Conservation (phyloP, 2,888 invertebrate genomes). For the Pseudoips prasinana region DNA sequence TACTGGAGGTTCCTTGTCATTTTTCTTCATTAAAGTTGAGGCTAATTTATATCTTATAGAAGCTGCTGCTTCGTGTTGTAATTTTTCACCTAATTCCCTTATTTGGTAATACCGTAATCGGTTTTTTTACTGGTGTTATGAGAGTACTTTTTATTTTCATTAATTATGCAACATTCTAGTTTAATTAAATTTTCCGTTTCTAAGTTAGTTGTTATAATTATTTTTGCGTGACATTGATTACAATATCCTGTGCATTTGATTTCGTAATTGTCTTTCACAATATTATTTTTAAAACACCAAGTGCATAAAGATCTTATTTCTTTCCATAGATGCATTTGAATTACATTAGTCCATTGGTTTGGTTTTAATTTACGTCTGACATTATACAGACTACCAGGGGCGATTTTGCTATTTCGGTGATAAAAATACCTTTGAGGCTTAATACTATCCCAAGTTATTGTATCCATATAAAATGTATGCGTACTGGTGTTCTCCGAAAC, state of each 20-base stretch:
- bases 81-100: constrained; percentile 12
- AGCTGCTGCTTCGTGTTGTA: constrained; percentile 13
- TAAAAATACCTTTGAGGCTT: constrained; percentile 10
- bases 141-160: constrained; percentile 8
- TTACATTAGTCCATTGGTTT: constrained; percentile 12
- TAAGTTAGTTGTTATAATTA: constrained; percentile 11
- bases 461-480: constrained; percentile 12
- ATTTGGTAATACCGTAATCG: constrained; percentile 11
- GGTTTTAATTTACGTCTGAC: constrained; percentile 10
- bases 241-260: constrained; percentile 9
- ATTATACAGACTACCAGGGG: constrained; percentile 11
- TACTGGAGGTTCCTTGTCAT: constrained; percentile 13
- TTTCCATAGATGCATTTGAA: constrained; percentile 13
- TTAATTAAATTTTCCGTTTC: constrained; percentile 13
- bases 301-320: constrained; percentile 9
- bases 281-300: constrained; percentile 15
- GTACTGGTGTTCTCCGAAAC: constrained; percentile 11
- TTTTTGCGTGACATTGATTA: constrained; percentile 10
- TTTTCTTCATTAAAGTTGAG: constrained; percentile 12
- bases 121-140: constrained; percentile 12
- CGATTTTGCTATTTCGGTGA: constrained; percentile 10
- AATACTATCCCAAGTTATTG: constrained; percentile 10
- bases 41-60: constrained; percentile 13
- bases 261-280: constrained; percentile 8
- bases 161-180: constrained; percentile 13